phyloP scores from a whole-genome alignment of 2,797 vertebrate species.

The Cyprinodon diabolis region DNA sequence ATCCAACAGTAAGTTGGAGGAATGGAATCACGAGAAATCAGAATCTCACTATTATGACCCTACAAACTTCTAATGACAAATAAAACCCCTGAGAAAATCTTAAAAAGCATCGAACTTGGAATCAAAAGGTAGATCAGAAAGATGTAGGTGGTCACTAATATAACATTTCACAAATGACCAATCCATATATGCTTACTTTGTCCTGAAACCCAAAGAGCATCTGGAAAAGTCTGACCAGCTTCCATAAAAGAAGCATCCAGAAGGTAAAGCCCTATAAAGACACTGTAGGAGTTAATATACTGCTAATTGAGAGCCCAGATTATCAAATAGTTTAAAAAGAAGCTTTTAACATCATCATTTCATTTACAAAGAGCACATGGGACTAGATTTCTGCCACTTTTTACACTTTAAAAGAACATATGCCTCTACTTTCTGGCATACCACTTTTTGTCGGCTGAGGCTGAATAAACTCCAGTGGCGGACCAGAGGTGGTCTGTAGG shows the following conservation, averaged over 20 bases:
- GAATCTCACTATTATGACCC: constrained; percentile 45
- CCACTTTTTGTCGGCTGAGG: no score
- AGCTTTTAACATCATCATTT: no score
- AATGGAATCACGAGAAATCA: constrained; percentile 3
- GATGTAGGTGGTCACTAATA: background rate
- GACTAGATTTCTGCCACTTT: no score
- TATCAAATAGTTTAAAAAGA: background rate
- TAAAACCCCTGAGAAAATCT: constrained; percentile 59
- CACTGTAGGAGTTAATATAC: background rate
- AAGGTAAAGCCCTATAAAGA: background rate
- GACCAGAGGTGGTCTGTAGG: no score
- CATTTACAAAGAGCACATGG: no score
- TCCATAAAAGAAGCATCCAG: background rate
- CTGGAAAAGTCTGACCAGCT: constrained; percentile 75
- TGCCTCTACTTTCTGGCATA: no score
- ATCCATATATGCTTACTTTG: constrained; percentile 25
- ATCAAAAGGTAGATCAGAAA: constrained; percentile 37
- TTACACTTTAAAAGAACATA: no score
- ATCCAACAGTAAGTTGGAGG: background rate
- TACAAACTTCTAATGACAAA: constrained; percentile 63
- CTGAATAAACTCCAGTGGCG: no score
- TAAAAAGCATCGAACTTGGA: constrained; percentile 49
- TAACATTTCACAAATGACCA: background rate
- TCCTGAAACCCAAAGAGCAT: constrained; percentile 78
- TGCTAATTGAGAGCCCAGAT: background rate